Evolutionary conservation across 2,113 vertebrate species (phyloP).

Genomic region (Leuciscus idus): DNA sequence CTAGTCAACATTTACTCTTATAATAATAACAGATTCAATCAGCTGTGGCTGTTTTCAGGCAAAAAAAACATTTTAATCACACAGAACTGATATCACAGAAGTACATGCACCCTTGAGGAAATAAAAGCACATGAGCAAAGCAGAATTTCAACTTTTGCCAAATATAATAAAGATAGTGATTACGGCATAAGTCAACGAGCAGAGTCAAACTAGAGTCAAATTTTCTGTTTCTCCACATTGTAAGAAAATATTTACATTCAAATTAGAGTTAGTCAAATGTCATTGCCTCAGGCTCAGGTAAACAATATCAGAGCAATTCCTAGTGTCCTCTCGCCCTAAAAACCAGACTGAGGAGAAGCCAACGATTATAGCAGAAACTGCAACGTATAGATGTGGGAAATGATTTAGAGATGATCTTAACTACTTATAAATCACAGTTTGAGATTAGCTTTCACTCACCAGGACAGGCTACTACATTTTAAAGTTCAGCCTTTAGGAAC

Average conservation of each 20-base stretch:
- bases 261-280: conserved; percentile 18
- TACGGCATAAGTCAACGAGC: not conserved
- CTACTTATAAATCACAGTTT: not conserved
- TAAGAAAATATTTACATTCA: conserved; percentile 28
- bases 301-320: not conserved
- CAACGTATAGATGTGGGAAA: not conserved
- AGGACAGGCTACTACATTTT: not conserved
- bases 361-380: not conserved
- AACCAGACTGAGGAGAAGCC: not conserved
- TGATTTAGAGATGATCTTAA: not conserved
- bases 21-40: not conserved
- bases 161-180: not conserved
- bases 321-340: not conserved
- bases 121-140: not conserved
- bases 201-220: conserved; percentile 19
- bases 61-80: not conserved
- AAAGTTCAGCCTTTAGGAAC: not conserved
- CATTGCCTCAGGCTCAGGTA: not conserved
- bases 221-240: not conserved
- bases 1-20: not conserved
- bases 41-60: not conserved
- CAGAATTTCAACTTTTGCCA: not conserved
- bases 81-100: not conserved
- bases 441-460: not conserved
- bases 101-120: not conserved